phyloP scores from a whole-genome alignment of 2,888 invertebrate genomes.

The Plagodis dolabraria region DNA sequence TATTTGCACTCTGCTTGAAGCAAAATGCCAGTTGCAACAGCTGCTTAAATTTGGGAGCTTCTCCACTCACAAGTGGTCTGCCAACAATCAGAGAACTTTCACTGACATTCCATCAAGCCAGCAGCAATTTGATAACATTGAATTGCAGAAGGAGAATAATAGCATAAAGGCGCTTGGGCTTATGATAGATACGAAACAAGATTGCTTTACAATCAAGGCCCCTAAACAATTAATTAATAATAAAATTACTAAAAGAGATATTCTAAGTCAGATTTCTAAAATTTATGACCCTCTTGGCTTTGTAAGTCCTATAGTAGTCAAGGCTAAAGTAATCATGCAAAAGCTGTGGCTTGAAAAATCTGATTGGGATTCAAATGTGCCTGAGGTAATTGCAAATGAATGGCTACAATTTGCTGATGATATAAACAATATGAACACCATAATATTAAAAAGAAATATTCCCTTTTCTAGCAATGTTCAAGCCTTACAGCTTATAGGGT shows the following conservation, averaged over 20 bases:
- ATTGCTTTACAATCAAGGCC: not conserved
- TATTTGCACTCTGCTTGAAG: not conserved
- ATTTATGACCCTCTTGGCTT: too few species aligned
- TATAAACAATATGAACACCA: too few species aligned
- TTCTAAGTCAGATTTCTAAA: not conserved
- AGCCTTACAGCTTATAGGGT: too few species aligned
- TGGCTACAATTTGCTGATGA: too few species aligned
- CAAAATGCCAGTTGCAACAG: not conserved
- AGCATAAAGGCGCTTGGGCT: not conserved
- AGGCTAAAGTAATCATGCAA: too few species aligned
- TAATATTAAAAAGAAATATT: too few species aligned
- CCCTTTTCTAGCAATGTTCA: too few species aligned
- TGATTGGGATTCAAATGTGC: too few species aligned
- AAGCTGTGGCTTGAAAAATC: too few species aligned
- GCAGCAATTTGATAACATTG: not conserved
- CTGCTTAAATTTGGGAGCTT: not conserved
- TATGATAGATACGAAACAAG: not conserved
- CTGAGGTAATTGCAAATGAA: too few species aligned
- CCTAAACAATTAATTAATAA: not conserved
- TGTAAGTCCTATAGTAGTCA: too few species aligned
- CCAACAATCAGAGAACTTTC: not conserved
- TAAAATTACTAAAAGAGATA: not conserved
- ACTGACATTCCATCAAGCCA: not conserved
- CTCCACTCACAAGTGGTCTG: not conserved
- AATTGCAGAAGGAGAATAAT: not conserved